phyloP scores from a whole-genome alignment of 2,888 invertebrate genomes.

The Coleophora deauratella region DNA sequence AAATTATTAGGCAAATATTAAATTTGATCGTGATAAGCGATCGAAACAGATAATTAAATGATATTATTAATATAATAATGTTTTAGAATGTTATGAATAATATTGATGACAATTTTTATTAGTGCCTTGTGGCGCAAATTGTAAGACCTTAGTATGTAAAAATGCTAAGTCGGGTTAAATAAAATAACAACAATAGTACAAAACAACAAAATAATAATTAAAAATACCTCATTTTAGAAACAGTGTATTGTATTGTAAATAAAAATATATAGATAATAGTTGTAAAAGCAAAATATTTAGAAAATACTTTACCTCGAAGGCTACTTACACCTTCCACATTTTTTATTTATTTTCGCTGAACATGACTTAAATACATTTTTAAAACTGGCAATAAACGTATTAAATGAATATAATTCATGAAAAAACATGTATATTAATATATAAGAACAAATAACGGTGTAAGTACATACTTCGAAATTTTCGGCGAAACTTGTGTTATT shows the following conservation, averaged over 20 bases:
- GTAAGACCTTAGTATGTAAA: background rate
- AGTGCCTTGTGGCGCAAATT: background rate
- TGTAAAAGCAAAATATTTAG: constrained; percentile 31
- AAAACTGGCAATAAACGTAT: no score
- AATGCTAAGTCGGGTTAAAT: constrained; percentile 10
- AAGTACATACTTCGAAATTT: constrained; percentile 21
- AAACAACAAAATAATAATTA: constrained; percentile 20
- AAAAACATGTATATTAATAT: no score
- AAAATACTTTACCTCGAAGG: constrained; percentile 25
- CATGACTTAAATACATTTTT: no score
- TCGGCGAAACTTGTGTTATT: no score
- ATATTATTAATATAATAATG: constrained; percentile 26
- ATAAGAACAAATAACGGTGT: no score
- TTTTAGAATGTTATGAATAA: constrained; percentile 6
- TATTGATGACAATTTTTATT: background rate
- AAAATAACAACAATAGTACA: constrained; percentile 29
- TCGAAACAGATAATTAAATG: constrained; percentile 20
- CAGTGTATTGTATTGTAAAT: constrained; percentile 66
- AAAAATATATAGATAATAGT: constrained; percentile 20
- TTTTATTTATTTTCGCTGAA: no score
- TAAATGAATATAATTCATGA: no score
- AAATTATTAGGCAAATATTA: constrained; percentile 11
- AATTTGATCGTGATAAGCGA: constrained; percentile 40
- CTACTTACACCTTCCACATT: constrained; percentile 39
- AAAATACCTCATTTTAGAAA: constrained; percentile 54